These are phyloP conservation scores for Branchellion lobata DNA, from an alignment of 2,888 invertebrate species.

Conservation along the genomic window DNA sequence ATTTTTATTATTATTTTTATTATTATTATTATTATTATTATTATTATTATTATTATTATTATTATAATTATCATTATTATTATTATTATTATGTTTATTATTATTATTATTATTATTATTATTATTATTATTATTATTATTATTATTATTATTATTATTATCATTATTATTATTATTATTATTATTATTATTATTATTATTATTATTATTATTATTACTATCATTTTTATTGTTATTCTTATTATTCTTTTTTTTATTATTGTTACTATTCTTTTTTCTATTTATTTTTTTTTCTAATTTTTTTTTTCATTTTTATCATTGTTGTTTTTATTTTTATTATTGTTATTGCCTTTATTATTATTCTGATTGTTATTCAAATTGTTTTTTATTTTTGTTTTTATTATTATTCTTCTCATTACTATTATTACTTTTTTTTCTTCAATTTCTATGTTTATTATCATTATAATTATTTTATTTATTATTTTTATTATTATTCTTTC, in stretches of 20 bases:
- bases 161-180: background rate
- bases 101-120: constrained; percentile 4
- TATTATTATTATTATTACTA: constrained; percentile 17
- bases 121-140: background rate
- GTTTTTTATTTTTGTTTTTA: background rate
- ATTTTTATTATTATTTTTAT: constrained; percentile 33
- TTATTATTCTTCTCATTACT: constrained; percentile 11
- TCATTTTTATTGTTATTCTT: constrained; percentile 21
- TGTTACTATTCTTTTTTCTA: background rate
- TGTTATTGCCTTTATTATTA: background rate
- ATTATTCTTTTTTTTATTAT: constrained; percentile 28
- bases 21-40: constrained; percentile 35
- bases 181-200: background rate
- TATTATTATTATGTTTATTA: background rate
- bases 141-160: constrained; percentile 30
- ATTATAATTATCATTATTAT: background rate
- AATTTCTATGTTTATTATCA: constrained; percentile 25
- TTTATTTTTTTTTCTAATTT: background rate
- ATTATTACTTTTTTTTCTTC: constrained; percentile 29
- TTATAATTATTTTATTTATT: constrained; percentile 36
- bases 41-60: constrained; percentile 17
- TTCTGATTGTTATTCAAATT: no score
- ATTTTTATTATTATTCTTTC: constrained; percentile 22
- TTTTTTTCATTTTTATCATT: background rate
- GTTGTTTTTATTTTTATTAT: background rate